Percentiles rank a stretch among this genome's conserved stretches.
These are phyloP conservation scores for Epinephelus coioides DNA, from an alignment of 2,797 vertebrate genomes.

Conservation along the genomic window DNA sequence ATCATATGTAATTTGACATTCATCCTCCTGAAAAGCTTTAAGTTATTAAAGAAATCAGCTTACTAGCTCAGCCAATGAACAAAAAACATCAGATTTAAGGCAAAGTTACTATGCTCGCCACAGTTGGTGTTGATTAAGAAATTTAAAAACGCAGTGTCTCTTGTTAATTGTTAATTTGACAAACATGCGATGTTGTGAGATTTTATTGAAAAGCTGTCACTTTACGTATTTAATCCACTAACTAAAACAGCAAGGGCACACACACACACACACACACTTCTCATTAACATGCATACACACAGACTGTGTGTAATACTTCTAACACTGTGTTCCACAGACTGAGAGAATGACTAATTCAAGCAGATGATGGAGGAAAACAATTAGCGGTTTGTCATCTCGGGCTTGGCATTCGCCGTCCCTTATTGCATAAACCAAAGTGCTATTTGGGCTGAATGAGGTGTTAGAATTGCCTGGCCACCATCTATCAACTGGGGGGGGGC, in stretches of 20 bases:
- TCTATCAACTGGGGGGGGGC: background rate
- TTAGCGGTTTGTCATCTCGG: slow-evolving; percentile 71
- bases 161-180: background rate
- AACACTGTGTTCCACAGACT: slow-evolving; percentile 46
- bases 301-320: slow-evolving; percentile 49
- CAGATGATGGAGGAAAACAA: slow-evolving; percentile 79
- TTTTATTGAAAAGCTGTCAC: slow-evolving; percentile 9
- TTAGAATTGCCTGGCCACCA: slow-evolving; percentile 45
- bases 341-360: slow-evolving; percentile 73
- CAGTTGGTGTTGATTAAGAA: background rate
- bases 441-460: slow-evolving; percentile 65
- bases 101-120: background rate
- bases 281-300: slow-evolving; percentile 40
- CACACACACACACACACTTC: background rate
- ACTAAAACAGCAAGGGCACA: background rate
- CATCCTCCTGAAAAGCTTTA: background rate
- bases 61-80: background rate
- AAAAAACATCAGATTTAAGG: background rate
- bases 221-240: slow-evolving; percentile 1
- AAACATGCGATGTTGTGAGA: background rate
- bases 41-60: background rate
- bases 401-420: slow-evolving; percentile 54
- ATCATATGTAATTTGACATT: background rate
- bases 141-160: background rate
- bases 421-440: slow-evolving; percentile 62